phyloP scores from a whole-genome alignment of 2,888 invertebrate genomes.

The Ophion ellenae region DNA sequence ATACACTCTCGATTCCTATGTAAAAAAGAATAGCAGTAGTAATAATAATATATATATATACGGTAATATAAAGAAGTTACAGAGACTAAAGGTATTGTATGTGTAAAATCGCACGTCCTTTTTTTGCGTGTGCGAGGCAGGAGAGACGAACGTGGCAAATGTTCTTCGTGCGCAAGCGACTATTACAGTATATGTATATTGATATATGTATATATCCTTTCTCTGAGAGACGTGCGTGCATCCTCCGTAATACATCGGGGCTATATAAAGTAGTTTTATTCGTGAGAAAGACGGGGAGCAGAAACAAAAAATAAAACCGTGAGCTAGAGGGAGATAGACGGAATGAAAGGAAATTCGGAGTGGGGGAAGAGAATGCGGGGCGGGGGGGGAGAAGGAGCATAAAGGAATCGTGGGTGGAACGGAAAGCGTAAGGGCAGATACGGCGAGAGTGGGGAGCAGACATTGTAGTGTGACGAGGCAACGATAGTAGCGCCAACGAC shows the following conservation, averaged over 20 bases:
- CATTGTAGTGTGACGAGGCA: conserved; percentile 36
- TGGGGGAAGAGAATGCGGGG: background rate
- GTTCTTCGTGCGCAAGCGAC: conserved; percentile 67
- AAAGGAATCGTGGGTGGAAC: conserved; percentile 60
- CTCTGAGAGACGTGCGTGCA: conserved; percentile 64
- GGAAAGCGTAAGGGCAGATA: conserved; percentile 55
- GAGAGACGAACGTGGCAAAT: conserved; percentile 62
- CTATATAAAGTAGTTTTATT: conserved; percentile 54
- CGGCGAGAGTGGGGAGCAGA: conserved; percentile 30
- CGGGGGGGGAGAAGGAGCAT: conserved; percentile 11
- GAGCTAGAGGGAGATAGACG: conserved; percentile 46
- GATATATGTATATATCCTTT: conserved; percentile 58
- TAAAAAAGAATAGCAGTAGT: conserved; percentile 17
- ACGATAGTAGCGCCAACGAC: conserved; percentile 30
- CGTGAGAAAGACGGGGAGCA: conserved; percentile 44
- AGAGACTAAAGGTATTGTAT: conserved; percentile 48
- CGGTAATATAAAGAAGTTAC: conserved; percentile 46
- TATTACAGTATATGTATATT: conserved; percentile 53
- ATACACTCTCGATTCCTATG: conserved; percentile 56
- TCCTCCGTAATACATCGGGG: conserved; percentile 64
- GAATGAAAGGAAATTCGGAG: conserved; percentile 49
- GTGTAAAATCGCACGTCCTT: conserved; percentile 59
- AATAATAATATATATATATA: conserved; percentile 22
- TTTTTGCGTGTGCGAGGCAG: conserved; percentile 62
- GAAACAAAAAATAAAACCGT: conserved; percentile 22